Percentiles rank a stretch among this genome's conserved stretches.
Evolutionary conservation across 2,113 vertebrate genomes (phyloP).

Genomic region (Hymenochirus boettgeri): DNA sequence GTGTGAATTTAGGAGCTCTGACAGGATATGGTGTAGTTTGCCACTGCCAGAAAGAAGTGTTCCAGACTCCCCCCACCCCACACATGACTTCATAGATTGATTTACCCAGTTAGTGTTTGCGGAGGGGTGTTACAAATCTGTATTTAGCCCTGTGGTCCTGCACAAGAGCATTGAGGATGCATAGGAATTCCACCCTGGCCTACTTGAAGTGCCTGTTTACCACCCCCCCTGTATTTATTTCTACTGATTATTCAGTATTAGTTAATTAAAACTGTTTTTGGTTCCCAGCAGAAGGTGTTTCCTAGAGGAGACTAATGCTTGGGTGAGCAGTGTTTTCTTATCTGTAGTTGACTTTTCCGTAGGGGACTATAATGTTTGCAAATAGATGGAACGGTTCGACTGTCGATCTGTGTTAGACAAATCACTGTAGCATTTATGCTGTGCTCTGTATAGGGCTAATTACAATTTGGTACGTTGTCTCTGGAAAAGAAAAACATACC

Average conservation of each 20-base stretch:
- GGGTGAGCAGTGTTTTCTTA: no score
- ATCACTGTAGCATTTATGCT: no score
- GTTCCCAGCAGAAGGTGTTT: not conserved
- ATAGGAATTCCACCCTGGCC: not conserved
- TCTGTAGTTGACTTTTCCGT: no score
- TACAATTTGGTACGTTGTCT: no score
- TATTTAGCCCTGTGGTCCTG: not conserved
- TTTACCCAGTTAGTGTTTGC: not conserved
- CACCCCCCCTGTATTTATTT: not conserved
- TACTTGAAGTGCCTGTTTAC: conserved; percentile 1
- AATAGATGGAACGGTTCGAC: no score
- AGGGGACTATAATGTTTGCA: no score
- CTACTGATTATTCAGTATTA: conserved; percentile 1
- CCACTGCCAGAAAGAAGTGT: not conserved
- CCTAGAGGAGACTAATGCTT: not conserved
- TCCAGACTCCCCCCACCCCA: not conserved
- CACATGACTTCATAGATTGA: not conserved
- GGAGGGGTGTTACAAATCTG: not conserved
- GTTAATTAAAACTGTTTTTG: not conserved
- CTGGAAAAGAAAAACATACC: no score
- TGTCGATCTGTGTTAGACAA: no score
- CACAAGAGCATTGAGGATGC: not conserved
- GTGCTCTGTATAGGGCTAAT: no score
- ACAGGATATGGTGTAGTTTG: conserved; percentile 4
- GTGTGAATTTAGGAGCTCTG: conserved; percentile 12